phyloP scores from a whole-genome alignment of 1,140 invertebrate species.

The Halesus radiatus region DNA sequence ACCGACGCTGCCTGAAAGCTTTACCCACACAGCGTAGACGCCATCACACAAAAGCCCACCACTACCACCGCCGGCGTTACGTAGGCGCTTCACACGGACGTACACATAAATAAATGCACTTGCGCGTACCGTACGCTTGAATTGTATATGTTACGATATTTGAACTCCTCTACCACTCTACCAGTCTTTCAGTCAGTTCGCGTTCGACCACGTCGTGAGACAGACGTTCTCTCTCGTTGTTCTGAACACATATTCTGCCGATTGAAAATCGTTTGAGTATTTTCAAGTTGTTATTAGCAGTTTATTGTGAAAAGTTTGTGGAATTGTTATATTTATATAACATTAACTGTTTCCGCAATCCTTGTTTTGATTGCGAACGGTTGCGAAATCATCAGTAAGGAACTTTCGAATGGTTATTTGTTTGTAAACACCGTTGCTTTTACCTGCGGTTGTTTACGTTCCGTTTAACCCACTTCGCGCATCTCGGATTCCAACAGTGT shows the following conservation, averaged over 20 bases:
- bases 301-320: constrained; percentile 16
- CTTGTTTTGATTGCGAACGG: constrained; percentile 43
- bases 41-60: constrained; percentile 20
- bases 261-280: constrained; percentile 11
- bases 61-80: constrained; percentile 39
- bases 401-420: constrained; percentile 51
- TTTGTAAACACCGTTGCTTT: constrained; percentile 52
- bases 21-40: constrained; percentile 32
- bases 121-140: constrained; percentile 44
- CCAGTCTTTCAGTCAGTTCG: too few relatives aligned
- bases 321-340: not conserved
- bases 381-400: constrained; percentile 40
- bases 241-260: constrained; percentile 6
- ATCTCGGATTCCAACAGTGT: constrained; percentile 34
- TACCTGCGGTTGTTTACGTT: constrained; percentile 48
- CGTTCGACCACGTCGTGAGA: constrained; percentile 5
- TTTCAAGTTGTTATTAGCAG: constrained; percentile 11
- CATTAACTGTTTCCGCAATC: constrained; percentile 13
- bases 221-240: constrained; percentile 4
- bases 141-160: constrained; percentile 48
- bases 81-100: constrained; percentile 46
- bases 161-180: constrained; percentile 2
- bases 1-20: constrained; percentile 1
- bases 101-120: constrained; percentile 49
- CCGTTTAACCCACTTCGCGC: constrained; percentile 30